Evolutionary conservation across 2,113 vertebrate genomes (phyloP).

Genomic region (Tetraodon nigroviridis): DNA sequence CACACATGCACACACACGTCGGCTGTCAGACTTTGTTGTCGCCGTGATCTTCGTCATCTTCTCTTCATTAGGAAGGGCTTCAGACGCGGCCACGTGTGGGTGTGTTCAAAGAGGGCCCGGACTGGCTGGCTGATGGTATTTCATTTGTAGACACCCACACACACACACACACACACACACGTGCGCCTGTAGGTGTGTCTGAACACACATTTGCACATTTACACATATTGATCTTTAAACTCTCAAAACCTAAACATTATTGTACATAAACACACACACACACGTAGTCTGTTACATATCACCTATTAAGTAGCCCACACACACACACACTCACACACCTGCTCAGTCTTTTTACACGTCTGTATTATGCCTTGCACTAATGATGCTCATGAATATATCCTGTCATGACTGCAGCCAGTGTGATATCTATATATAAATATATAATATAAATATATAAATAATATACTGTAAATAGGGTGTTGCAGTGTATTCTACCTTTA

Average conservation of each 20-base stretch:
- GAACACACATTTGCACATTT: conserved; percentile 41
- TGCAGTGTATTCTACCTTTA: conserved; percentile 87
- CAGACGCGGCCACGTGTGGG: conserved; percentile 35
- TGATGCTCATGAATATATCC: conserved; percentile 74
- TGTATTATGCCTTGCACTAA: conserved; percentile 80
- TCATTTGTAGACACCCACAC: conserved; percentile 34
- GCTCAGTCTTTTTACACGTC: conserved; percentile 61
- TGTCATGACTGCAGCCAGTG: conserved; percentile 74
- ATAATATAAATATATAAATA: conserved; percentile 76
- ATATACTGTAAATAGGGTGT: conserved; percentile 99
- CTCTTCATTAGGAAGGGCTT: conserved; percentile 53
- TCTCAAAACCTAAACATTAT: conserved; percentile 16
- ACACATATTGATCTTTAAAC: conserved; percentile 8
- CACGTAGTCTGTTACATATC: conserved; percentile 47
- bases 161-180: conserved; percentile 33
- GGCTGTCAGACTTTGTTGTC: conserved; percentile 11
- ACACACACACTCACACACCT: conserved; percentile 17
- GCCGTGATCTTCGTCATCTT: conserved; percentile 22
- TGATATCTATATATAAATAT: conserved; percentile 73
- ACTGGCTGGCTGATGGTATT: conserved; percentile 40
- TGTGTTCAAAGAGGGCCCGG: conserved; percentile 29
- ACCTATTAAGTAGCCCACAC: conserved; percentile 14
- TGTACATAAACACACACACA: conserved; percentile 35
- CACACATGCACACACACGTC: no score
- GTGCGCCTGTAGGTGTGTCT: conserved; percentile 7